A percentile compares a stretch with the other conserved stretches of the same genome.
Evolutionary conservation across 2,888 invertebrate genomes (phyloP).

Genomic region (Trachelus tabidus): DNA sequence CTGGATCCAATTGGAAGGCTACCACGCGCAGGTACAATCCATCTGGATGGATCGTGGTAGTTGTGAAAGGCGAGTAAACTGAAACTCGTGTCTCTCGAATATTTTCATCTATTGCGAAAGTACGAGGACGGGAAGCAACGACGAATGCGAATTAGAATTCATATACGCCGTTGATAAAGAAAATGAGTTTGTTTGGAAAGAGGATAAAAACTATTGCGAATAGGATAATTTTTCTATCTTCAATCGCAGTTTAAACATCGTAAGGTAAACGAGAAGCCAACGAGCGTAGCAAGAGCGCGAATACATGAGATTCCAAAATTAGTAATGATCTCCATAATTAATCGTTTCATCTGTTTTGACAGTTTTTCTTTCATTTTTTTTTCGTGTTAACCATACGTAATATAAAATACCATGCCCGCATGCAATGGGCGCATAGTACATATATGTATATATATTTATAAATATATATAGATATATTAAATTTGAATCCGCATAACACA

Average conservation of each 20-base stretch:
- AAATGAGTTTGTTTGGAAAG: background rate
- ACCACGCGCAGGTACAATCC: background rate
- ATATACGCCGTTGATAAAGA: background rate
- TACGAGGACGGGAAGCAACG: background rate
- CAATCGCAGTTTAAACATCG: background rate
- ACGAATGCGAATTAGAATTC: background rate
- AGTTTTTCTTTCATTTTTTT: background rate
- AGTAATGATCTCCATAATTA: background rate
- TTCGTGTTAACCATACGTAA: background rate
- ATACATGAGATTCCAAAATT: background rate
- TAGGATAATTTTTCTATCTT: background rate
- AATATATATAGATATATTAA: background rate
- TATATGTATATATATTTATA: background rate
- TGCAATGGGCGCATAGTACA: background rate
- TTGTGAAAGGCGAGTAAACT: background rate
- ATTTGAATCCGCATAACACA: background rate
- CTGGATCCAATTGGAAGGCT: background rate
- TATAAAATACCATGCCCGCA: constrained; percentile 4
- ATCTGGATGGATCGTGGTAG: background rate
- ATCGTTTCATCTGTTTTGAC: background rate
- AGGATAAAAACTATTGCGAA: background rate
- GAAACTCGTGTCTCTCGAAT: background rate
- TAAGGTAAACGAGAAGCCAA: background rate
- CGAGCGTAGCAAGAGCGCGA: background rate
- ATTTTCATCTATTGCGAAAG: background rate